These are phyloP conservation scores for Teleiodes luculella DNA, from an alignment of 2,888 invertebrate genomes.

Conservation along the genomic window DNA sequence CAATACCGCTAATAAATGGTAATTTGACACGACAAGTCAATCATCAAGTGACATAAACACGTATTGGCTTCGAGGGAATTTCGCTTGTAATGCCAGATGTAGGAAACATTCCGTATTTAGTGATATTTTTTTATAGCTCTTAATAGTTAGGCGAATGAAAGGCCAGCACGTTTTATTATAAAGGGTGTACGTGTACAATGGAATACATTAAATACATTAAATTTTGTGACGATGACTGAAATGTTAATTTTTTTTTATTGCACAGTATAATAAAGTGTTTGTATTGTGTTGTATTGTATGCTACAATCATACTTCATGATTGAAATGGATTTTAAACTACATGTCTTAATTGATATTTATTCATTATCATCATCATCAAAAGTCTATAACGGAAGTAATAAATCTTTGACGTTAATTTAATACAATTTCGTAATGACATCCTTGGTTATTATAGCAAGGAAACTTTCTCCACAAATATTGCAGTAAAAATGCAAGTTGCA, in stretches of 20 bases:
- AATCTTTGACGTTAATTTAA: not conserved
- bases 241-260: no score
- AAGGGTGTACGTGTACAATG: no score
- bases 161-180: no score
- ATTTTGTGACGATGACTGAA: no score
- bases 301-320: no score
- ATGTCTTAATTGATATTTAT: no score
- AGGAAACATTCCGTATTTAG: conserved; percentile 38
- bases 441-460: not conserved
- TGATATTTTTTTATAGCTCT: conserved; percentile 17
- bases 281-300: no score
- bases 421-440: not conserved
- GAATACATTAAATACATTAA: no score
- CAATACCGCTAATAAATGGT: conserved; percentile 72
- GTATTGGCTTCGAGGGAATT: conserved; percentile 59
- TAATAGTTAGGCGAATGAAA: conserved; percentile 6
- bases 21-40: conserved; percentile 76
- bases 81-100: conserved; percentile 55
- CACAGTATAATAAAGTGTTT: no score
- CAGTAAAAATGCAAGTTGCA: conserved; percentile 37
- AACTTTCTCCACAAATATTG: conserved; percentile 42
- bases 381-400: not conserved
- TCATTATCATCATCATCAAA: not conserved
- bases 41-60: conserved; percentile 68
- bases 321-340: no score